phyloP scores from a whole-genome alignment of 2,797 vertebrate genomes.

The Cetoscarus ocellatus region DNA sequence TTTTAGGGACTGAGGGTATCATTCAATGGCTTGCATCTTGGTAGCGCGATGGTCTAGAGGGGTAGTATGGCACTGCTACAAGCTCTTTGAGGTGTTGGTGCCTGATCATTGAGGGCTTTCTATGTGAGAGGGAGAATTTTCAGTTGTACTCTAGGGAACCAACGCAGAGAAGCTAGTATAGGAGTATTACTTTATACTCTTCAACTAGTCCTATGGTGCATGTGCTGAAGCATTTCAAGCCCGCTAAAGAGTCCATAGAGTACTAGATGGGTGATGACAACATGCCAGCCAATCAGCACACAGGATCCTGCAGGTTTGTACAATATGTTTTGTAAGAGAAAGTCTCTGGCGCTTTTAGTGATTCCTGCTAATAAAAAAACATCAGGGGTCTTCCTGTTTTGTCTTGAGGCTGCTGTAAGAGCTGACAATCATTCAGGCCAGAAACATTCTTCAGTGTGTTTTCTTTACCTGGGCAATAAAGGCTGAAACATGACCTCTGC shows the following conservation, averaged over 20 bases:
- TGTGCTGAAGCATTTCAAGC: too few species aligned
- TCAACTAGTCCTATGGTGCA: too few species aligned
- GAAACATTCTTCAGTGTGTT: conserved; percentile 75
- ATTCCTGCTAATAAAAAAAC: conserved; percentile 77
- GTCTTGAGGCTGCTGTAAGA: conserved; percentile 64
- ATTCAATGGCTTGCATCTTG: too few species aligned
- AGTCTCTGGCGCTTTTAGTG: conserved; percentile 58
- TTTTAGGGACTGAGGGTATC: too few species aligned
- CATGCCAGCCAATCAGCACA: conserved; percentile 47
- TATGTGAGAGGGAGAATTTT: too few species aligned
- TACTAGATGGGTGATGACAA: conserved; percentile 51
- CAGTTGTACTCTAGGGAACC: too few species aligned
- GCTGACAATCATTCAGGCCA: conserved; percentile 64
- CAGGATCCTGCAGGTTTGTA: conserved; percentile 37
- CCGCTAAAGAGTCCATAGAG: conserved; percentile 20
- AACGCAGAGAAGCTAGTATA: too few species aligned
- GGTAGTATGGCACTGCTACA: too few species aligned
- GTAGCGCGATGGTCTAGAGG: too few species aligned
- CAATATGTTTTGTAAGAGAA: conserved; percentile 62
- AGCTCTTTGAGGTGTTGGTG: too few species aligned
- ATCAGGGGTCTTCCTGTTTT: conserved; percentile 78
- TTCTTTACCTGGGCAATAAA: conserved; percentile 75
- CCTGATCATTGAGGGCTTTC: too few species aligned
- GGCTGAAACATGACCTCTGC: conserved; percentile 63
- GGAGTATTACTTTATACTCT: too few species aligned